A percentile compares a stretch with the other conserved stretches of the same genome.
Conservation (phyloP, 2,113 vertebrate genomes). For the Hippoglossus stenolepis region DNA sequence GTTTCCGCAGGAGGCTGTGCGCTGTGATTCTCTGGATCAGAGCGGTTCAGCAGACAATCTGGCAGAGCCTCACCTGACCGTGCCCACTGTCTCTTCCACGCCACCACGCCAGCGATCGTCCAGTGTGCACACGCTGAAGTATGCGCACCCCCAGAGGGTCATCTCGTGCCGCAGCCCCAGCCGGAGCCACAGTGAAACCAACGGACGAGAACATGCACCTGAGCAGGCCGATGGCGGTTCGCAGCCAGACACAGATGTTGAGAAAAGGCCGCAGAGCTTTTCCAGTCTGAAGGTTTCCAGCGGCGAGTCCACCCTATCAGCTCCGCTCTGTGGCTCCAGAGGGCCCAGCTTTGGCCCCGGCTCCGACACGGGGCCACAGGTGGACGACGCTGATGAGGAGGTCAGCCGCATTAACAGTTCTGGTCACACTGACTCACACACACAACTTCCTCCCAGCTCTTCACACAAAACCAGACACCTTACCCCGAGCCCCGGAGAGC, state of each 20-base stretch:
- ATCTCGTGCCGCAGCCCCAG: slow-evolving; percentile 73
- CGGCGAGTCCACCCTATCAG: slow-evolving; percentile 47
- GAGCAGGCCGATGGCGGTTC: slow-evolving; percentile 39
- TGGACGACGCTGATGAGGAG: slow-evolving; percentile 85
- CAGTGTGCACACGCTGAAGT: slow-evolving; percentile 77
- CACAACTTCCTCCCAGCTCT: slow-evolving; percentile 79
- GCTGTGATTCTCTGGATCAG: slow-evolving; percentile 66
- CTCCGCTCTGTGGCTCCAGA: slow-evolving; percentile 54
- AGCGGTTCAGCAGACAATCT: slow-evolving; percentile 71
- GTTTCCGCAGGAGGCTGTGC: slow-evolving; percentile 85
- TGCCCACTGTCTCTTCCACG: slow-evolving; percentile 65
- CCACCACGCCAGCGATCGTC: slow-evolving; percentile 62
- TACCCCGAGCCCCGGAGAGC: slow-evolving; percentile 68
- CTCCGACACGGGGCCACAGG: slow-evolving; percentile 55
- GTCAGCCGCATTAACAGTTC: slow-evolving; percentile 88
- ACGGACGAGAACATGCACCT: slow-evolving; percentile 39
- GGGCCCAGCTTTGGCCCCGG: slow-evolving; percentile 22
- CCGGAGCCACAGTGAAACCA: slow-evolving; percentile 61
- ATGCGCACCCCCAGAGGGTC: slow-evolving; percentile 68
- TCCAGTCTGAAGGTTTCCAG: slow-evolving; percentile 48
- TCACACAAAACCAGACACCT: slow-evolving; percentile 72
- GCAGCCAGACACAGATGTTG: slow-evolving; percentile 31
- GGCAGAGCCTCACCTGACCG: slow-evolving; percentile 51
- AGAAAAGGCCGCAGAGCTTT: slow-evolving; percentile 36
- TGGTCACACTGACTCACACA: slow-evolving; percentile 55